Evolutionary conservation across 2,113 vertebrate genomes (phyloP), one percentile per base, ranked within the genome.

Genomic region (Edolisoma coerulescens): DNA sequence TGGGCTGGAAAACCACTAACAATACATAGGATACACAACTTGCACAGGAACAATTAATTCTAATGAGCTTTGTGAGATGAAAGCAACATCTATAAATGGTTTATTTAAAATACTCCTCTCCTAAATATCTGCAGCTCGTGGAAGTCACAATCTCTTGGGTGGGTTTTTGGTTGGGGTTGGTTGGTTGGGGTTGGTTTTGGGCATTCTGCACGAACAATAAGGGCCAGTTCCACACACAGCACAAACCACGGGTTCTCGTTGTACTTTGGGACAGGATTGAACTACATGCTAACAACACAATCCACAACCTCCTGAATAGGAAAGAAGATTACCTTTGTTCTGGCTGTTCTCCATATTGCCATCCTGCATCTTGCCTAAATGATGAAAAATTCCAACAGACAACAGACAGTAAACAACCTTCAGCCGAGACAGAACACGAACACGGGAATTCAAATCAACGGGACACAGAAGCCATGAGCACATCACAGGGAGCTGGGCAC

Each of bases 301-400:
- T 75, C 53, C 91, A 96, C 81, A 84, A 78, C 77, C 93, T 82
- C 45, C 92, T 96, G 87, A 97, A 84, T 39, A 93, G 26, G 52
- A 98, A 98, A 98, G 97, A 96, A 94, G 94, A 98, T 99, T 99
- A 99, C 99, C 99, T 99, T 99, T 99, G 98, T 99, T 99, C 98
- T 99, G 99, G 99, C 98, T 99, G 99, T 98, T 98, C 98, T 99
- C 99, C 99, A 99, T 98, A 99, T 99, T 99, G 96, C 99, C 99
- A 99, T 99, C 99, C 98, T 99, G 99, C 99, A 99, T 99, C 99
- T 99, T 99, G 99, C 99, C 99, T 99, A 99, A 99, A 99, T 93
- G 98, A 99, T 99, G 99, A 98, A 98, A 98, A 99, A 99, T 99
- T 98, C 98, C 97, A 98, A 99, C 98, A 99, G 98, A 99, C 98